Percentiles rank a stretch among this genome's conserved stretches.
These are phyloP conservation scores for Gonioctena quinquepunctata DNA, from an alignment of 1,140 invertebrate genomes.

Conservation along the genomic window DNA sequence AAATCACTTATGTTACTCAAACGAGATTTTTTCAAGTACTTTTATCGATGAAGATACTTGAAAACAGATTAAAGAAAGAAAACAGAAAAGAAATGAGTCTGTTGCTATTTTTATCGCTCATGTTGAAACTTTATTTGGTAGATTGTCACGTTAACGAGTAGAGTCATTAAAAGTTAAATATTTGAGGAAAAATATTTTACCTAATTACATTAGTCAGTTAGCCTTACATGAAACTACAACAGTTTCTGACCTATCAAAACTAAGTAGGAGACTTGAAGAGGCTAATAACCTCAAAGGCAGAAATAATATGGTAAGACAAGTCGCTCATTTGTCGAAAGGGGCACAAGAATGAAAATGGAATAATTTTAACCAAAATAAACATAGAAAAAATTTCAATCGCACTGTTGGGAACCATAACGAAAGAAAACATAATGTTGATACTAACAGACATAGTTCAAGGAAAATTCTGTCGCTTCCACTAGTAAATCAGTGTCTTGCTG, in stretches of 20 bases:
- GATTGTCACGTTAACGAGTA: not conserved
- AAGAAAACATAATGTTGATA: not conserved
- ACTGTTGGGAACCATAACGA: not conserved
- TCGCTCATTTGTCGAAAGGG: not conserved
- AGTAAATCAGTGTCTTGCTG: not conserved
- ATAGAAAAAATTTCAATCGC: not conserved
- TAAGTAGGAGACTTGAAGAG: not conserved
- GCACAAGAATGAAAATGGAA: not conserved
- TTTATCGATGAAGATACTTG: conserved; percentile 44
- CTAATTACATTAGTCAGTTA: too few species aligned
- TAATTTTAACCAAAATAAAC: not conserved
- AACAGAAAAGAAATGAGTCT: too few species aligned
- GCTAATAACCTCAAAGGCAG: not conserved
- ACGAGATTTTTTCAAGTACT: conserved; percentile 14
- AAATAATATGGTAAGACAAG: not conserved
- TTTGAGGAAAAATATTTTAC: too few species aligned
- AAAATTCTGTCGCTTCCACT: not conserved
- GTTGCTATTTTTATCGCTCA: too few species aligned
- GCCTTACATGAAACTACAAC: too few species aligned
- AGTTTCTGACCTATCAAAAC: too few species aligned
- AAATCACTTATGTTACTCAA: not conserved
- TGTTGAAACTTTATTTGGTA: not conserved
- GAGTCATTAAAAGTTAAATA: too few species aligned
- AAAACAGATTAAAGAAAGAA: conserved; percentile 35
- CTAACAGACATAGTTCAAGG: not conserved